A percentile compares a stretch with the other conserved stretches of the same genome.
Conservation (phyloP, 2,888 invertebrate genomes). For the Aspidiotus destructor region DNA sequence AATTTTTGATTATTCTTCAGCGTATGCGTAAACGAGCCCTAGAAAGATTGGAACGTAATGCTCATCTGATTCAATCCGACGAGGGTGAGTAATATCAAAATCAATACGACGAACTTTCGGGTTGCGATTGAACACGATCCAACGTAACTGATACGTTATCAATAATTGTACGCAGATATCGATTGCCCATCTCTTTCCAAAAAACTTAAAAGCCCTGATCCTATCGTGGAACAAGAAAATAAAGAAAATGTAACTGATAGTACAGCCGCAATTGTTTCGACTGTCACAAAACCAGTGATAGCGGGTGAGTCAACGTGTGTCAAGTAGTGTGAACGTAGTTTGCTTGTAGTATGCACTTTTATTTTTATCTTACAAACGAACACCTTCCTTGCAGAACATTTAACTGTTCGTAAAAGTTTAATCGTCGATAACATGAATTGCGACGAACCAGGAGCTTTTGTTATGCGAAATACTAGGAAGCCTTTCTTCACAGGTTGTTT, state of each 20-base stretch:
- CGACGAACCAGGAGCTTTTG: constrained; percentile 9
- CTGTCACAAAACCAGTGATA: constrained; percentile 12
- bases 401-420: constrained; percentile 20
- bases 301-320: constrained; percentile 8
- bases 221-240: neutral
- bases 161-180: neutral
- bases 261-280: neutral
- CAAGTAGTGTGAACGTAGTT: neutral
- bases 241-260: constrained; percentile 22
- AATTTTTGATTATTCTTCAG: constrained; percentile 1
- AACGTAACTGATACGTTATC: too few species aligned
- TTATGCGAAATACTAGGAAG: constrained; percentile 11
- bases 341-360: neutral
- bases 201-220: neutral
- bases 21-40: constrained; percentile 25
- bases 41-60: constrained; percentile 22
- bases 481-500: constrained; percentile 15
- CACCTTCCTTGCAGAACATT: constrained; percentile 24
- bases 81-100: neutral
- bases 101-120: neutral
- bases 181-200: neutral
- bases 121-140: too few species aligned
- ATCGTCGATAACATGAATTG: constrained; percentile 20
- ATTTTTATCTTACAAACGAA: neutral
- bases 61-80: constrained; percentile 3